Base-by-base conservation (phyloP, 1,140 invertebrate species). In the Pogonognathellus flavescens region DNA sequence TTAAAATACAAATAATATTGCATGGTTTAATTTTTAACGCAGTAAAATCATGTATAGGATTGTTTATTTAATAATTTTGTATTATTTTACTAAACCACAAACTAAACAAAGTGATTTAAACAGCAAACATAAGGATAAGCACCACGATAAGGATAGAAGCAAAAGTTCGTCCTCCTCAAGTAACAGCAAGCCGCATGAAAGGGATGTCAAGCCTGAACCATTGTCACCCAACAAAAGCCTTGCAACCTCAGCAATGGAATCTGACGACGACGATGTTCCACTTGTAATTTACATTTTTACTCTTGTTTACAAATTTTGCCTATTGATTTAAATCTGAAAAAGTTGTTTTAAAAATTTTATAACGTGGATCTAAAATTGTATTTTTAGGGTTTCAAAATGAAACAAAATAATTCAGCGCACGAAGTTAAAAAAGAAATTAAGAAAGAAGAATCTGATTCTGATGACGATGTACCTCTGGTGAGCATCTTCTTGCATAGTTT, bases 121-220 rank as follows among this genome's bases (percentile, higher is more conserved):
- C n/a, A 83, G 86, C 59, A 87, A 87, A 20, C 87, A 88, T 83
- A 89, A 88, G 83, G 88, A 89, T 31, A 89, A 88, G 52, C 59
- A 87, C 50, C 84, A 87, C 1, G 87, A 88, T 52, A 88, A 87
- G 82, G 88, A 55, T 60, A 88, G 83, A 89, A 89, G 88, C 18
- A 89, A 89, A 82, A 60, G 53, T 66, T 80, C 76, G 10, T 81
- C 80, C 31, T 72, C 66, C 89, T 91, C 70, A 89, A 90, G 31
- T 90, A 91, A 6, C 31, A 41, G 31, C 31, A 41, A 62, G 90
- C 91, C 55, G 90, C 91, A 66, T 90, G 91, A 81, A 89, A 90
- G 70, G 91, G 90, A 86, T 90, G 89, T 1, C 91, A 89, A 88
- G 91, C 90, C 10, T 92, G 70, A 76, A 76, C 70, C 70, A 18